Conservation (phyloP, 2,113 vertebrate genomes). For the Excalfactoria chinensis region DNA sequence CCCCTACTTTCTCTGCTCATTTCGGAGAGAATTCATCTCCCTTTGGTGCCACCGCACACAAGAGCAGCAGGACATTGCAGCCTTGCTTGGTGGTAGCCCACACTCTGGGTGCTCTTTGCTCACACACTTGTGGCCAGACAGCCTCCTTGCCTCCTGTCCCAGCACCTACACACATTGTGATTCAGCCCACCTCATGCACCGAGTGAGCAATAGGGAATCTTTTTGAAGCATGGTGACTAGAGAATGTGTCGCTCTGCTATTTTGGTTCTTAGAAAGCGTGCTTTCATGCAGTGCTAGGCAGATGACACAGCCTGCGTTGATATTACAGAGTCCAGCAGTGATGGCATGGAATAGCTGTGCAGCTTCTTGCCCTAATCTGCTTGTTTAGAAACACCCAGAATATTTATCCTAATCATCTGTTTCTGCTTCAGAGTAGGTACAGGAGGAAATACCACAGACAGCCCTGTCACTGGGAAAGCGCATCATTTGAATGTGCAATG, state of each 20-base stretch:
- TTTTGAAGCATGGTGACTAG: background rate
- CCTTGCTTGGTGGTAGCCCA: background rate
- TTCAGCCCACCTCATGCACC: background rate
- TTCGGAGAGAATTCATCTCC: background rate
- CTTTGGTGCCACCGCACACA: background rate
- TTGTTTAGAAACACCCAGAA: conserved; percentile 14
- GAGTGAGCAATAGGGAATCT: background rate
- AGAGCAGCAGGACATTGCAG: background rate
- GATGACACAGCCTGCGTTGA: background rate
- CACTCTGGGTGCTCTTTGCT: rapidly evolving
- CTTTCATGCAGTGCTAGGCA: background rate
- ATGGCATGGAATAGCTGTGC: background rate
- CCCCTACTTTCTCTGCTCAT: background rate
- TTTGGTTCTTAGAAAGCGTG: background rate
- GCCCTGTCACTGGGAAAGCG: conserved; percentile 38
- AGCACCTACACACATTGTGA: rapidly evolving
- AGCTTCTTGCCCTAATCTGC: conserved; percentile 14
- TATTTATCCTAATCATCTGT: conserved; percentile 38
- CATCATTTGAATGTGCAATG: conserved; percentile 61
- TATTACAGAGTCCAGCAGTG: background rate
- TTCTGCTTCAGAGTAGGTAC: conserved; percentile 35
- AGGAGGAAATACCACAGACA: conserved; percentile 64
- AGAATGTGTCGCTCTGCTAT: background rate
- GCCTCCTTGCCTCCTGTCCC: background rate
- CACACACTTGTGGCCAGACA: background rate